Evolutionary conservation across 92 coral and sea anemone genomes (phyloP).

Genomic region (Zoanthus solanderi): DNA sequence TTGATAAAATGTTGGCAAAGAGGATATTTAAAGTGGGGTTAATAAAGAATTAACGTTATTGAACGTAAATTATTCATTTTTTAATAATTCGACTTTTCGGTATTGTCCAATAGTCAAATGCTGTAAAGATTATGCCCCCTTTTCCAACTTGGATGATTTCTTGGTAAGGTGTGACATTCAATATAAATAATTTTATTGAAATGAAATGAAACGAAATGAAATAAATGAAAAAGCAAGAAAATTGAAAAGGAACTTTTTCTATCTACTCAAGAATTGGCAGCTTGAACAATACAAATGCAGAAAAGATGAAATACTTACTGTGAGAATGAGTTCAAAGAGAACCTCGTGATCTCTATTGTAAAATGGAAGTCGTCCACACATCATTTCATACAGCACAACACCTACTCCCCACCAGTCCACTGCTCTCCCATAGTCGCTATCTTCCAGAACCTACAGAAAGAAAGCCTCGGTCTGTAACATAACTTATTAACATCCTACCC

Average conservation of each 20-base stretch:
- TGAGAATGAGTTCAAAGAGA: constrained; percentile 93
- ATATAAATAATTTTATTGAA: too few species aligned
- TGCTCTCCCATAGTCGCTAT: constrained; percentile 96
- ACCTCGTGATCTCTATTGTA: constrained; percentile 97
- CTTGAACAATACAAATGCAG: background rate
- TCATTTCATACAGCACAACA: constrained; percentile 97
- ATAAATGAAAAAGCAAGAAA: too few species aligned
- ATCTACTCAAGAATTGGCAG: background rate
- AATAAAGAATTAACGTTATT: too few species aligned
- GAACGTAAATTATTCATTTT: too few species aligned
- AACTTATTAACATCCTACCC: background rate
- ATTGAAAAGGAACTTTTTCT: background rate
- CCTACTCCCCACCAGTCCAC: constrained; percentile 99
- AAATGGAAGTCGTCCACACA: constrained; percentile 96
- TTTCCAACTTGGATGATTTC: too few species aligned
- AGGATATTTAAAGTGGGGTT: too few species aligned
- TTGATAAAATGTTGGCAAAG: too few species aligned
- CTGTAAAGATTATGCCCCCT: too few species aligned
- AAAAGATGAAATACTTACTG: constrained; percentile 59
- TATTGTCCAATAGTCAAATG: too few species aligned
- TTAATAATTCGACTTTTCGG: too few species aligned
- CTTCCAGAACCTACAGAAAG: constrained; percentile 84
- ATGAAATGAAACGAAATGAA: too few species aligned
- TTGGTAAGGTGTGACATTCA: too few species aligned
- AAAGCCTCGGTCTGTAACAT: background rate